phyloP scores from a whole-genome alignment of 2,797 vertebrate genomes.

The Nothura maculosa region DNA sequence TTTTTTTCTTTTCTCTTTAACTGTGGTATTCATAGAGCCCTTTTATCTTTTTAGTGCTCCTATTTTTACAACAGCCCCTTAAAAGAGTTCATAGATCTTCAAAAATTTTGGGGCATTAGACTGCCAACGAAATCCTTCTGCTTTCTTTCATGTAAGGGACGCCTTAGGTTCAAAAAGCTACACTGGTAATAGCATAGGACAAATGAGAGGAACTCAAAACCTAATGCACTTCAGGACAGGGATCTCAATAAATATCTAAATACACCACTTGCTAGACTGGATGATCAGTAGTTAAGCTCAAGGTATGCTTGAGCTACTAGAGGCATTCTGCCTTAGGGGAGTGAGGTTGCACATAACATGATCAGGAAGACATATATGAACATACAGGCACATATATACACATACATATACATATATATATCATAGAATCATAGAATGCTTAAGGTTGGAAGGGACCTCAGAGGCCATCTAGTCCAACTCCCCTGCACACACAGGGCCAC shows the following conservation, averaged over 20 bases:
- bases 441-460: too few species aligned
- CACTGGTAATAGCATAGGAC: background rate
- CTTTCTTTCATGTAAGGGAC: background rate
- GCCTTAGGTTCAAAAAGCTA: background rate
- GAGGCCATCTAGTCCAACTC: too few species aligned
- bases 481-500: too few species aligned
- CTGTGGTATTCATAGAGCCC: background rate
- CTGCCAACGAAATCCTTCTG: background rate
- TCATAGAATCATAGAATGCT: too few species aligned
- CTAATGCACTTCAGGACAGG: background rate
- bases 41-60: background rate
- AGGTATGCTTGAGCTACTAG: background rate
- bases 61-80: background rate
- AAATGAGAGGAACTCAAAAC: background rate
- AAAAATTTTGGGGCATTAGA: background rate
- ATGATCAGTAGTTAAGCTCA: background rate
- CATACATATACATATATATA: too few species aligned
- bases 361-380: background rate
- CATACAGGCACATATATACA: background rate
- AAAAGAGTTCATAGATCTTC: background rate
- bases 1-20: background rate
- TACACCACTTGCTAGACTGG: background rate
- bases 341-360: background rate
- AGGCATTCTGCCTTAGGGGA: background rate
- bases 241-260: background rate